Conservation (phyloP, 2,888 invertebrate genomes). For the Cylindroiulus punctatus region DNA sequence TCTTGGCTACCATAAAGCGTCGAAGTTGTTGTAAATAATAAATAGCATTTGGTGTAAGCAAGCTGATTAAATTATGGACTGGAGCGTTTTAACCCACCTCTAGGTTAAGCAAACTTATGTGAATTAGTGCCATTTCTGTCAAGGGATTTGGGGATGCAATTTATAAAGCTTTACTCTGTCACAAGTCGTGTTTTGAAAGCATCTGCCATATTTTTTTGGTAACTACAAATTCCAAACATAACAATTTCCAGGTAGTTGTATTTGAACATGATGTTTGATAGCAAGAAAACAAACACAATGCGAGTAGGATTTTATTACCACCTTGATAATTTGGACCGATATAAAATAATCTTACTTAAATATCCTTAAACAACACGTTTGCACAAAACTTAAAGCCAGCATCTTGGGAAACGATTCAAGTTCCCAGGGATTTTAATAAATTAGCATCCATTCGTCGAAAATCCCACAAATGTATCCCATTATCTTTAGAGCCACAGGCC, state of each 20-base stretch:
- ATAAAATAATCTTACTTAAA: not conserved
- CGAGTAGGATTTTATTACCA: not conserved
- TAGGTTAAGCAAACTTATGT: not conserved
- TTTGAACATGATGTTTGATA: not conserved
- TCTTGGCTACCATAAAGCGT: no score
- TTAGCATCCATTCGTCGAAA: not conserved
- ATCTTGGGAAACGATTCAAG: not conserved
- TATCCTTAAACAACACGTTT: not conserved
- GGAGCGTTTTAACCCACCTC: no score
- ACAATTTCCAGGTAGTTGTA: no score
- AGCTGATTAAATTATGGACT: no score
- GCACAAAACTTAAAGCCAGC: not conserved
- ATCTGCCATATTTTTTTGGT: not conserved
- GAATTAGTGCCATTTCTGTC: not conserved
- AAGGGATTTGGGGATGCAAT: not conserved
- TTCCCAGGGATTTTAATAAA: not conserved
- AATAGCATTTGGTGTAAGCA: no score
- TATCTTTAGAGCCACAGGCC: not conserved
- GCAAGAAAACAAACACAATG: not conserved
- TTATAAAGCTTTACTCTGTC: not conserved
- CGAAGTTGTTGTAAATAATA: no score
- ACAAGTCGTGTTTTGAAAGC: not conserved
- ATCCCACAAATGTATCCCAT: not conserved
- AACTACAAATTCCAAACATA: not conserved
- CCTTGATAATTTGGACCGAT: not conserved